These are phyloP conservation scores for Oceanites oceanicus DNA, from an alignment of 2,113 vertebrate genomes.

Conservation along the genomic window DNA sequence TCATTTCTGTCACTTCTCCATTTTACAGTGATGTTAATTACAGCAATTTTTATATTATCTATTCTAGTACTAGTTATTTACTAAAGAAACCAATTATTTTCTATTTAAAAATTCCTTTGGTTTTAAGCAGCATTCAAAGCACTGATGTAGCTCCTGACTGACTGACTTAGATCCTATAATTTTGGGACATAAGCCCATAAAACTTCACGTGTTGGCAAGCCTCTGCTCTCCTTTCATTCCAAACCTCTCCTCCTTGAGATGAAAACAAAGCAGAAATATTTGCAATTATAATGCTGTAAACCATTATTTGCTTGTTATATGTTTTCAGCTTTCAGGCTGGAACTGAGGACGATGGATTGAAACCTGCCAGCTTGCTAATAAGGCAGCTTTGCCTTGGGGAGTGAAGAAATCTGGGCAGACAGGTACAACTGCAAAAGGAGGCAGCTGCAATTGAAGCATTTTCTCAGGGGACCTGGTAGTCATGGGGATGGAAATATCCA, in stretches of 20 bases:
- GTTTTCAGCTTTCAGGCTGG: conserved; percentile 9
- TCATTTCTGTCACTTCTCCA: not conserved
- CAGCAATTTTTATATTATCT: not conserved
- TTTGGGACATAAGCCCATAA: conserved; percentile 56
- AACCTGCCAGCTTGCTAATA: conserved; percentile 8
- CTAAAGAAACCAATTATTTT: not conserved
- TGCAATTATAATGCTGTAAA: conserved; percentile 56
- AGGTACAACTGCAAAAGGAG: not conserved
- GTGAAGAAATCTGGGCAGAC: not conserved
- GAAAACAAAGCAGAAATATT: conserved; percentile 60
- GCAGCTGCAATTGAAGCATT: not conserved
- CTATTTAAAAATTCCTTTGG: not conserved
- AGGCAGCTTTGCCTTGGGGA: not conserved
- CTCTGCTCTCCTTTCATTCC: conserved; percentile 26
- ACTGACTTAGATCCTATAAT: not conserved
- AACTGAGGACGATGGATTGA: not conserved
- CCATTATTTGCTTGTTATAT: not conserved
- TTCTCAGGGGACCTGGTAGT: not conserved
- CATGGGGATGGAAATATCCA: not conserved
- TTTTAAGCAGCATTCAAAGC: not conserved
- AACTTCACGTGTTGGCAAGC: conserved; percentile 25
- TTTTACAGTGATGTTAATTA: not conserved
- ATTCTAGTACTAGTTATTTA: not conserved
- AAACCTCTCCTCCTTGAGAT: conserved; percentile 11
- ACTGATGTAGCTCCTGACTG: not conserved